Base-by-base conservation (phyloP, 2,797 vertebrate species). In the Podargus strigoides region DNA sequence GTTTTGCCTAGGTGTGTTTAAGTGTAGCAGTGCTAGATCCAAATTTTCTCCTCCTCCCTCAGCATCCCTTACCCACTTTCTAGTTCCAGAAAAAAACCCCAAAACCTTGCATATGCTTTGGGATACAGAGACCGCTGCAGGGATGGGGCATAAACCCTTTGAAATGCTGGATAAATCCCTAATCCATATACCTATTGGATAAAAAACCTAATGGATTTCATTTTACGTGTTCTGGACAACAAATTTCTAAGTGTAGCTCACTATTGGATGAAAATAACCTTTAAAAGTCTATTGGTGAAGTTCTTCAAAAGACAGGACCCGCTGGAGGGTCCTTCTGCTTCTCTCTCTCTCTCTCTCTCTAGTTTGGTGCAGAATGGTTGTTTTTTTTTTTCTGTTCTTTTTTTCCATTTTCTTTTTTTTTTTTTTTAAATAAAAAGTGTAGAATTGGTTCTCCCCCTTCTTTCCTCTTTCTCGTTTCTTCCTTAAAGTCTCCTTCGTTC, bases 131-230 rank as follows among this genome's bases (percentile, higher is more conserved):
- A 78, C 69, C 72, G 58, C 59, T 41, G 55, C 68, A 77, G 91
- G 59, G 56, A 88, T 37, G 89, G 78, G 91, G 63, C 70, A 92
- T 32, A 66, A 94, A 94, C 69, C 70, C 89, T 96, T 96, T 77
- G 49, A 96, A 97, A 95, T 95, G 95, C 98, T 97, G 98, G 98
- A 97, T 97, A 98, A 98, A 98, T 97, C 97, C 97, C 98, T 96
- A 97, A 97, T 97, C 78, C 89, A 88, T 78, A 90, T n/a, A 94
- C 85, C 95, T 93, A 95, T 16, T 94, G 93, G 91, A 96, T 96
- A 97, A 96, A 97, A 97, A 97, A 96, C 87, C 95, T 95, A 97
- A 90, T 88, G 95, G 96, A 94, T 97, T 97, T 97, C 67, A 46
- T 94, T 96, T 92, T 97, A 95, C 97, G 96, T 97, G 94, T 95